These are phyloP conservation scores for Polymixis flavicincta DNA, from an alignment of 2,888 invertebrate genomes.

Conservation along the genomic window DNA sequence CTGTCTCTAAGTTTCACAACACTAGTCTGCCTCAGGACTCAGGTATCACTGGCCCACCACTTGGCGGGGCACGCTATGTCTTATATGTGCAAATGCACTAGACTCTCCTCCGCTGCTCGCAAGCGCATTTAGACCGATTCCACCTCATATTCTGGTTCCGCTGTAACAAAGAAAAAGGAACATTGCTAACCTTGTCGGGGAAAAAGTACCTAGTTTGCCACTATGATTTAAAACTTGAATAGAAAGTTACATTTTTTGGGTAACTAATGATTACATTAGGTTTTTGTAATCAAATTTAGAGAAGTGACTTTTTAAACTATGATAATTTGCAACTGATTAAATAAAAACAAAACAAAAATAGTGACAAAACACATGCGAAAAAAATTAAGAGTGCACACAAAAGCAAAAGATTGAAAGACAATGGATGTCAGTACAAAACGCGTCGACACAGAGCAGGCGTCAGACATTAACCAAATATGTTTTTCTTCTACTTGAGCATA, in stretches of 20 bases:
- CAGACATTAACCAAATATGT: conserved; percentile 58
- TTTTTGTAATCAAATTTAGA: conserved; percentile 7
- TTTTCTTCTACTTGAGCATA: conserved; percentile 43
- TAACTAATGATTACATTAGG: conserved; percentile 12
- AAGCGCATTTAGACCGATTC: conserved; percentile 87
- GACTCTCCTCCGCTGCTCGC: conserved; percentile 75
- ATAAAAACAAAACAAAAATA: conserved; percentile 31
- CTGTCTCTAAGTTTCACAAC: conserved; percentile 67
- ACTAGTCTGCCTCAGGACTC: conserved; percentile 43
- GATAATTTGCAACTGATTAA: background rate
- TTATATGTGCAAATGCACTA: conserved; percentile 34
- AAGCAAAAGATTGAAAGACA: conserved; percentile 80
- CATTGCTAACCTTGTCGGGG: conserved; percentile 65
- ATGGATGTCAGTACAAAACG: conserved; percentile 82
- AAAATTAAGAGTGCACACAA: conserved; percentile 60
- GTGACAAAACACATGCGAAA: conserved; percentile 56
- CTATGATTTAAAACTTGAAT: conserved; percentile 30
- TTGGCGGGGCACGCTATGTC: conserved; percentile 24
- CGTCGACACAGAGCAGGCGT: conserved; percentile 64
- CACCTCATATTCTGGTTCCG: conserved; percentile 86
- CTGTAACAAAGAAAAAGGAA: conserved; percentile 82
- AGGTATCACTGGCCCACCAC: conserved; percentile 35
- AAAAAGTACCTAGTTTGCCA: conserved; percentile 31
- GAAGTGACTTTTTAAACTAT: conserved; percentile 1
- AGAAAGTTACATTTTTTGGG: conserved; percentile 5